These are phyloP conservation scores for Sebastes kiyomatsui DNA, from an alignment of 2,797 vertebrate genomes.

Conservation along the genomic window DNA sequence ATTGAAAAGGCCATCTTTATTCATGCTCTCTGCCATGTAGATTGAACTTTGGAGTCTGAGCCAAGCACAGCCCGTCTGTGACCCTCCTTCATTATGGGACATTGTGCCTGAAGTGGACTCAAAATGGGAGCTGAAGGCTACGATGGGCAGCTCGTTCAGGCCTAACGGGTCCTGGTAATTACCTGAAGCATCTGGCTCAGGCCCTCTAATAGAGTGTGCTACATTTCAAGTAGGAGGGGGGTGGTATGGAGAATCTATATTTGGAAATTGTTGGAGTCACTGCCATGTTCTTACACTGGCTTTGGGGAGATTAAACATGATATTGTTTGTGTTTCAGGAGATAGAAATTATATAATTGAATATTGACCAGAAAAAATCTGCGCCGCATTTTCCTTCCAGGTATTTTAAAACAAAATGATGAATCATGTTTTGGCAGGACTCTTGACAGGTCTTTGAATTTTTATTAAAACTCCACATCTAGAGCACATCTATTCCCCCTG, in stretches of 20 bases:
- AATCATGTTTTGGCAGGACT: slow-evolving; percentile 24
- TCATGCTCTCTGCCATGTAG: slow-evolving; percentile 61
- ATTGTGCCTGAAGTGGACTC: slow-evolving; percentile 68
- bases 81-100: slow-evolving; percentile 70
- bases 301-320: slow-evolving; percentile 27
- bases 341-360: slow-evolving; percentile 48
- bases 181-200: slow-evolving; percentile 60
- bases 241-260: slow-evolving; percentile 57
- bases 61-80: slow-evolving; percentile 41
- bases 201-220: slow-evolving; percentile 69
- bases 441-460: slow-evolving; percentile 3
- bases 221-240: slow-evolving; percentile 48
- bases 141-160: slow-evolving; percentile 66
- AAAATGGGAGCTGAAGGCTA: slow-evolving; percentile 67
- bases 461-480: neutral
- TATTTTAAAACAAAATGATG: slow-evolving; percentile 37
- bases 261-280: slow-evolving; percentile 51
- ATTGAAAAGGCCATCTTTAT: slow-evolving; percentile 67
- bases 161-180: slow-evolving; percentile 69
- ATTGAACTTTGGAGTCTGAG: slow-evolving; percentile 64
- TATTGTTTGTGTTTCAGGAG: slow-evolving; percentile 20
- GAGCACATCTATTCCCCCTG: neutral
- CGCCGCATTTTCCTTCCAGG: neutral
- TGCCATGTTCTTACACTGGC: slow-evolving; percentile 22
- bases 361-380: slow-evolving; percentile 32